Evolutionary conservation across 2,888 invertebrate species (phyloP), one percentile per base, ranked within the genome.

Genomic region (Melinopterus prodromus): DNA sequence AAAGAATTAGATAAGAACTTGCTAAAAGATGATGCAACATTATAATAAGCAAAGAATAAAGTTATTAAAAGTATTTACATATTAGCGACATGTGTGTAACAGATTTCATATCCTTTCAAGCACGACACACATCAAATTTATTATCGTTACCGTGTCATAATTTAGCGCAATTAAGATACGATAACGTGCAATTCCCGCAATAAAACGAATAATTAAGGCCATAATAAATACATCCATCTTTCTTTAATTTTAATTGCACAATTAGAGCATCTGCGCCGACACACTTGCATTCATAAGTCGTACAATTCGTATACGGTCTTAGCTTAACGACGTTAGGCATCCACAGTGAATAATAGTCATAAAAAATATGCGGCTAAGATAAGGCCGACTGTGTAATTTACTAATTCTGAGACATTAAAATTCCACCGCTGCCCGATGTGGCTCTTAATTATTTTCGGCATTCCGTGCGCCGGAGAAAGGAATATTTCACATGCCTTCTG

Each of bases 381-480:
- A 53, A 53, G 53, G 12, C 53, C 53, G 53, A 53, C 53, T 12
- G 53, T 53, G 53, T 53, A 53, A 53, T 53, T 53, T 53, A 53
- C 53, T 9, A 53, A 53, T 53, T 53, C 53, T 53, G 12, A 6
- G 53, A 53, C 53, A 53, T 53, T 53, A 53, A 53, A 53, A 53
- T 53, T 53, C 53, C 53, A 53, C 53, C 53, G 53, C 53, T 53
- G 53, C 53, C 53, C 53, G 53, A 53, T 53, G 53, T 53, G 53
- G 53, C 53, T 53, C 53, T 53, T 53, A 53, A 53, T 53, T 53
- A 53, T 53, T 53, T 53, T 53, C 53, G 53, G 12, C 53, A 53
- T 53, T 53, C 53, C 53, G 1, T 53, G 53, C 53, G 12, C 53
- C 5, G 53, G 53, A 12, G 53, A 53, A 53, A 53, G 53, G 53